Evolutionary conservation across 1,140 invertebrate species (phyloP).

Genomic region (Xylocopa sonorina): DNA sequence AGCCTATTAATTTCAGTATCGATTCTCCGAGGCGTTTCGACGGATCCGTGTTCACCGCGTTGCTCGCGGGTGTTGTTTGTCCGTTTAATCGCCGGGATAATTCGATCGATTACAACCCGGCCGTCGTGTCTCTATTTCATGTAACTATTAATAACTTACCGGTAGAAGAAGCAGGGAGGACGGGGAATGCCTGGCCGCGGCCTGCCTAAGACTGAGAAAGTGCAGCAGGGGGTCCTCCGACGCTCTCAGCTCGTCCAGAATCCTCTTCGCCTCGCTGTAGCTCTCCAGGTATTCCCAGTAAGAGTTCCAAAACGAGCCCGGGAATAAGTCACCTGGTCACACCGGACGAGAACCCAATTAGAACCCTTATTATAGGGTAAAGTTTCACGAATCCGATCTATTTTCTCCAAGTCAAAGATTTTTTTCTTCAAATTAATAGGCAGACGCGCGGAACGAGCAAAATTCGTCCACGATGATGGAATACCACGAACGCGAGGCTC

Average conservation of each 20-base stretch:
- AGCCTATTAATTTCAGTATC: constrained; percentile 2
- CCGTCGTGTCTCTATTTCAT: constrained; percentile 11
- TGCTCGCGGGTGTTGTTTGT: not conserved
- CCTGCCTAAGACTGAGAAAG: constrained; percentile 77
- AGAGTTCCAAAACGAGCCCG: constrained; percentile 78
- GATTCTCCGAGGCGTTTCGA: not conserved
- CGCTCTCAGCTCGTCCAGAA: constrained; percentile 76
- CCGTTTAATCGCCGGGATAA: constrained; percentile 10
- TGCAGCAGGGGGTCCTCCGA: constrained; percentile 77
- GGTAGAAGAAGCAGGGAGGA: constrained; percentile 78
- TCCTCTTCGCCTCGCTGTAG: constrained; percentile 77
- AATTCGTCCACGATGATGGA: constrained; percentile 22
- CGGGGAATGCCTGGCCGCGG: constrained; percentile 78
- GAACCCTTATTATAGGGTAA: not conserved
- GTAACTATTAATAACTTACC: constrained; percentile 72
- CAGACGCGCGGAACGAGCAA: not conserved
- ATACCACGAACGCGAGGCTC: not conserved
- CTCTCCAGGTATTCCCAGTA: constrained; percentile 80
- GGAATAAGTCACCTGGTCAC: constrained; percentile 79
- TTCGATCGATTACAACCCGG: constrained; percentile 21
- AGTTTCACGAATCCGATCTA: constrained; percentile 7
- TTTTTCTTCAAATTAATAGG: no score
- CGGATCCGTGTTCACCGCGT: not conserved
- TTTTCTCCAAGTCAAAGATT: no score
- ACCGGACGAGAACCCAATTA: constrained; percentile 24